Percentiles rank a stretch among this genome's conserved stretches.
Conservation (phyloP, 2,797 vertebrate genomes). For the Leptodactylus fallax region DNA sequence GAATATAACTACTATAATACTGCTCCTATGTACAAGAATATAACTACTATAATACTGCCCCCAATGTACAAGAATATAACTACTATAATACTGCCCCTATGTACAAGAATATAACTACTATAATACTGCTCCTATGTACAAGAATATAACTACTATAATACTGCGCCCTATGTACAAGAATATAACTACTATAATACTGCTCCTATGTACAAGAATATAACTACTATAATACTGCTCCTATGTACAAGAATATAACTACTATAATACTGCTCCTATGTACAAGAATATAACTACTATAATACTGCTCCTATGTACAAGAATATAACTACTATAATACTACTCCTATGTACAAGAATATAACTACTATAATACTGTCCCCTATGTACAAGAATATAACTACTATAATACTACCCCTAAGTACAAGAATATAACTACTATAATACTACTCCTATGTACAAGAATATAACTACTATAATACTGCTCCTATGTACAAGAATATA, state of each 20-base stretch:
- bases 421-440: slow-evolving; percentile 6
- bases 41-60: slow-evolving; percentile 9
- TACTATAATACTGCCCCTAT: slow-evolving; percentile 4
- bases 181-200: not conserved
- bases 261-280: not conserved
- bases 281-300: slow-evolving; percentile 11
- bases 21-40: slow-evolving; percentile 1
- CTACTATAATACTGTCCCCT: not conserved
- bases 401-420: not conserved
- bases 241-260: no score
- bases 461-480: slow-evolving; percentile 11
- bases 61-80: slow-evolving; percentile 7
- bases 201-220: no score
- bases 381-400: not conserved
- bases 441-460: not conserved
- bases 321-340: slow-evolving; percentile 12
- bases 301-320: slow-evolving; percentile 2
- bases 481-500: not conserved
- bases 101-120: no score
- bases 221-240: no score
- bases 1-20: slow-evolving; percentile 18
- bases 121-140: no score
- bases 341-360: not conserved
- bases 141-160: no score
- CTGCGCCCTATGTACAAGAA: no score